Percentiles rank a stretch among this genome's conserved stretches.
These are phyloP conservation scores for Brassicogethes aeneus DNA, from an alignment of 2,888 invertebrate species.

Conservation along the genomic window DNA sequence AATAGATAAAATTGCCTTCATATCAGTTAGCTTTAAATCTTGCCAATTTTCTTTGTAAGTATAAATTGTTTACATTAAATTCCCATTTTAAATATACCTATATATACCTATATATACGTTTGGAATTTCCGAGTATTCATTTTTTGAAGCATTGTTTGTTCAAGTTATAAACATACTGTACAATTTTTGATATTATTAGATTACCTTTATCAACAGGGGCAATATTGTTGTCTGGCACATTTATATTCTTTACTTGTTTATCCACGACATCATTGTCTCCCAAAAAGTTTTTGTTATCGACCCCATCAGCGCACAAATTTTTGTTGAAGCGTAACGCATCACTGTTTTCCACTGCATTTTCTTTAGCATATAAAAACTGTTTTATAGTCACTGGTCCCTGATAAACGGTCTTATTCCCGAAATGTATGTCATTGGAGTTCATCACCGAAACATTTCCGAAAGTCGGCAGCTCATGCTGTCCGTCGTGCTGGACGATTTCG, in stretches of 20 bases:
- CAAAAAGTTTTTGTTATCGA: constrained; percentile 8
- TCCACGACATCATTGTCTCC: constrained; percentile 6
- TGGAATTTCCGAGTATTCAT: no score
- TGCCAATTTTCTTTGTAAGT: no score
- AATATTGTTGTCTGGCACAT: background rate
- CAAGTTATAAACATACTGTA: no score
- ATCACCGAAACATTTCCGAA: constrained; percentile 56
- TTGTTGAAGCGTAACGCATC: no score
- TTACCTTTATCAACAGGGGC: background rate
- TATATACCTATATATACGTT: no score
- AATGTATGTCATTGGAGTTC: constrained; percentile 63
- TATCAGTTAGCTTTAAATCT: no score
- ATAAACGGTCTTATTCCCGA: constrained; percentile 68
- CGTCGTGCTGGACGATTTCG: constrained; percentile 2
- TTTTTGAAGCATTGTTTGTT: no score
- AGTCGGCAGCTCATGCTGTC: constrained; percentile 26
- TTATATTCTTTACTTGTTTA: background rate
- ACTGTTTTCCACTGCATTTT: background rate
- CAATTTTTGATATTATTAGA: no score
- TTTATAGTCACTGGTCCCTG: constrained; percentile 72
- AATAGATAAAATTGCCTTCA: no score
- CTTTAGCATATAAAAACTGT: constrained; percentile 51
- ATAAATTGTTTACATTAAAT: no score
- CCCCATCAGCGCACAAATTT: constrained; percentile 8
- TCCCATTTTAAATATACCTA: no score